These are phyloP conservation scores for Neomonachus schauinslandi DNA, from an alignment of 2,113 vertebrate genomes.

Conservation along the genomic window DNA sequence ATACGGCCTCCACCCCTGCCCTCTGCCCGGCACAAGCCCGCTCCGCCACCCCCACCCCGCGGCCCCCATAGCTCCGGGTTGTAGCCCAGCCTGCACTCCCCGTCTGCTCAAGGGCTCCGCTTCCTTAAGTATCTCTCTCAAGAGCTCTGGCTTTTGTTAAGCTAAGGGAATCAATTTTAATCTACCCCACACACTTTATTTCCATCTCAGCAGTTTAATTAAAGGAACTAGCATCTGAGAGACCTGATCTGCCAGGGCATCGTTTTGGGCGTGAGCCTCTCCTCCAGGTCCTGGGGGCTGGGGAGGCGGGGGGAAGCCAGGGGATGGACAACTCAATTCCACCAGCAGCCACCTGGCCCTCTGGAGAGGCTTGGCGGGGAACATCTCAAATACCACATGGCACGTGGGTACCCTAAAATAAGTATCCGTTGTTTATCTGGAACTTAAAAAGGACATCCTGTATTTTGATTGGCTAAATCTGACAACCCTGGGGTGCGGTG, in stretches of 20 bases:
- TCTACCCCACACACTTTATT: background rate
- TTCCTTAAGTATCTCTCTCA: background rate
- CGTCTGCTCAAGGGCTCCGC: background rate
- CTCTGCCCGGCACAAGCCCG: background rate
- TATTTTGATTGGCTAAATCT: background rate
- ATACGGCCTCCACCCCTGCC: background rate
- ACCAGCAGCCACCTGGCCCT: background rate
- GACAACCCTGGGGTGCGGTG: accelerated
- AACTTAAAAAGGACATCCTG: background rate
- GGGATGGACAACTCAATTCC: too few species aligned
- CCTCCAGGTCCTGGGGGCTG: background rate
- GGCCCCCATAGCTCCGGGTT: background rate
- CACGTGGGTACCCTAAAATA: background rate
- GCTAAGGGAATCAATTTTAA: constrained; percentile 2
- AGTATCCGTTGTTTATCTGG: background rate
- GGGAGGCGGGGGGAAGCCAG: accelerated
- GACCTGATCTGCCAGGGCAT: background rate
- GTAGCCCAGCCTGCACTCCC: background rate
- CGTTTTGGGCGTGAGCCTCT: background rate
- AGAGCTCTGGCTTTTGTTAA: background rate
- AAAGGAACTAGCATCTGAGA: constrained; percentile 13
- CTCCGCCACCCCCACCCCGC: background rate
- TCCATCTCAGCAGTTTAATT: constrained; percentile 42
- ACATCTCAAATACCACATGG: background rate
- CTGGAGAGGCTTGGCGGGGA: background rate